These are phyloP conservation scores for Drosophila barbarae DNA, from an alignment of 2,888 invertebrate species.

Conservation along the genomic window DNA sequence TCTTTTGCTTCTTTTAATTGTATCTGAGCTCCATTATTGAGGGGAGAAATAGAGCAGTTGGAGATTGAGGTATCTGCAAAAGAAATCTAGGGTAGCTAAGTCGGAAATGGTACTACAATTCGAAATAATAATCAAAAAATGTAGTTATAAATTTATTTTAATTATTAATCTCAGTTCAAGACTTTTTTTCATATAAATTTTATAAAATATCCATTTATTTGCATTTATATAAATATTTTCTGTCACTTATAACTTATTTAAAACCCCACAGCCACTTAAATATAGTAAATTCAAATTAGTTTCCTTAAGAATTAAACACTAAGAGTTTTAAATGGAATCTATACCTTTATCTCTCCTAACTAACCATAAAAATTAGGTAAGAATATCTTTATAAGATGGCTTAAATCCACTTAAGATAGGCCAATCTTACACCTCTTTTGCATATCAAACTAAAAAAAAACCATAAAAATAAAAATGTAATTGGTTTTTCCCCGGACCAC, in stretches of 20 bases:
- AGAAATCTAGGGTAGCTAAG: no score
- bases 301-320: neutral
- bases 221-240: no score
- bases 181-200: neutral
- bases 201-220: no score
- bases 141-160: neutral
- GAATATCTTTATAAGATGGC: no score
- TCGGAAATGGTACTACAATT: neutral
- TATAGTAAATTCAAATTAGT: neutral
- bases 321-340: neutral
- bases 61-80: neutral
- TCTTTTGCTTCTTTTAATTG: neutral
- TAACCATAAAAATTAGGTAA: neutral
- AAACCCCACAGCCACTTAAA: neutral
- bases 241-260: no score
- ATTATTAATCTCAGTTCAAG: neutral
- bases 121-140: accelerated
- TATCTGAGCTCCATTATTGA: neutral
- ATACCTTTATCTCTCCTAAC: neutral
- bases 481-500: neutral
- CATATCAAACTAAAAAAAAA: conserved; percentile 3
- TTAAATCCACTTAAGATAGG: neutral
- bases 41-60: neutral
- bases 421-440: neutral
- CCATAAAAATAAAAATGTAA: conserved; percentile 4